Conservation (phyloP, 2,797 vertebrate genomes). For the Sebastes matsubarae region DNA sequence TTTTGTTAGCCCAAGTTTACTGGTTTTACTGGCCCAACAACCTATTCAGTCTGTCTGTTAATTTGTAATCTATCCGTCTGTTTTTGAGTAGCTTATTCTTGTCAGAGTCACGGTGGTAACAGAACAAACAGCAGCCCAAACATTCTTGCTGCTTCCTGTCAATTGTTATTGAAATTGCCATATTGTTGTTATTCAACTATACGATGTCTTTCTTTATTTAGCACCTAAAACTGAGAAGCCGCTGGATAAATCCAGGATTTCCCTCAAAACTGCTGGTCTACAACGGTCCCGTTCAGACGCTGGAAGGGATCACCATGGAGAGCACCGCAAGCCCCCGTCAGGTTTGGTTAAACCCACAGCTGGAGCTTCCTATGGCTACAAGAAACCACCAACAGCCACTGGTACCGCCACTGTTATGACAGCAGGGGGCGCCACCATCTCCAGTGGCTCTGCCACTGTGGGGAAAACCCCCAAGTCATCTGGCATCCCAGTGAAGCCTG, state of each 20-base stretch:
- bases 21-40: not conserved
- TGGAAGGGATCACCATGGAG: slow-evolving; percentile 86
- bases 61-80: not conserved
- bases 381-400: slow-evolving; percentile 87
- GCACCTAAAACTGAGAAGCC: slow-evolving; percentile 89
- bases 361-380: slow-evolving; percentile 92
- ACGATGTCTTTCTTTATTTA: slow-evolving; percentile 16
- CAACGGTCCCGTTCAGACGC: slow-evolving; percentile 96
- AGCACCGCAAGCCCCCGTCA: slow-evolving; percentile 94
- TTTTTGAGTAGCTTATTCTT: not conserved
- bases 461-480: slow-evolving; percentile 94
- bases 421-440: slow-evolving; percentile 85
- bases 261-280: slow-evolving; percentile 87
- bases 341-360: slow-evolving; percentile 90
- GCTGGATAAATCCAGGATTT: slow-evolving; percentile 91
- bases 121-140: not conserved
- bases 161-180: not conserved
- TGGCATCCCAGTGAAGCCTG: slow-evolving; percentile 93
- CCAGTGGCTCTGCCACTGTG: slow-evolving; percentile 89
- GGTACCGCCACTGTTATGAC: slow-evolving; percentile 93
- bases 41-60: not conserved
- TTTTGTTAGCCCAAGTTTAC: not conserved
- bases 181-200: not conserved
- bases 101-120: not conserved
- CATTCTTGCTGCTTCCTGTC: not conserved